Evolutionary conservation across 2,797 vertebrate genomes (phyloP).

Genomic region (Sebastes hubbsi): DNA sequence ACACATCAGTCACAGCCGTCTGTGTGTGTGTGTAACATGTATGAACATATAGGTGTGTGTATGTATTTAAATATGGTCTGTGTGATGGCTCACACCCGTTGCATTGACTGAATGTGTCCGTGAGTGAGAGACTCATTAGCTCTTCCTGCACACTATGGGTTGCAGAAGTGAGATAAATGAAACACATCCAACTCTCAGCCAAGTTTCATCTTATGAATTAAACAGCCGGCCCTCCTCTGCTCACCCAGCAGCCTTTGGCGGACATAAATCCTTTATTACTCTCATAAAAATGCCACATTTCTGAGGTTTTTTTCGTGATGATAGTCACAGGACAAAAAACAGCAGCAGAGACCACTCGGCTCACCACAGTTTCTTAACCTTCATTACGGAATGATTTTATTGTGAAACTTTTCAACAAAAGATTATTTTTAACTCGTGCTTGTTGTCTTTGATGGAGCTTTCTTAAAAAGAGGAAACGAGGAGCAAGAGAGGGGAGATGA

Average conservation of each 20-base stretch:
- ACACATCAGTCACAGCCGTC: background rate
- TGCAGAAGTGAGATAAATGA: conserved; percentile 60
- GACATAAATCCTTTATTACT: conserved; percentile 64
- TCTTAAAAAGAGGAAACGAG: background rate
- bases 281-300: conserved; percentile 48
- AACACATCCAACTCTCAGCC: conserved; percentile 48
- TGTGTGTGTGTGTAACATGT: background rate
- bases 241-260: conserved; percentile 36
- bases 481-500: background rate
- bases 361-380: background rate
- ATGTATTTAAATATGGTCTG: background rate
- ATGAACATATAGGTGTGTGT: background rate
- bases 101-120: background rate
- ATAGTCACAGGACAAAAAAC: conserved; percentile 10
- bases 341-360: background rate
- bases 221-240: conserved; percentile 39
- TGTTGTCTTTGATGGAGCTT: conserved; percentile 17
- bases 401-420: background rate
- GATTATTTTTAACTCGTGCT: background rate
- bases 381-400: background rate
- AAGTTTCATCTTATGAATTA: conserved; percentile 64
- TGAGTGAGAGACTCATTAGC: conserved; percentile 23
- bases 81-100: background rate
- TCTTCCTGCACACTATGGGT: conserved; percentile 29
- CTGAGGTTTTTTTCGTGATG: conserved; percentile 24